Conservation (phyloP, 2,888 invertebrate species). For the Anticlea derivata region DNA sequence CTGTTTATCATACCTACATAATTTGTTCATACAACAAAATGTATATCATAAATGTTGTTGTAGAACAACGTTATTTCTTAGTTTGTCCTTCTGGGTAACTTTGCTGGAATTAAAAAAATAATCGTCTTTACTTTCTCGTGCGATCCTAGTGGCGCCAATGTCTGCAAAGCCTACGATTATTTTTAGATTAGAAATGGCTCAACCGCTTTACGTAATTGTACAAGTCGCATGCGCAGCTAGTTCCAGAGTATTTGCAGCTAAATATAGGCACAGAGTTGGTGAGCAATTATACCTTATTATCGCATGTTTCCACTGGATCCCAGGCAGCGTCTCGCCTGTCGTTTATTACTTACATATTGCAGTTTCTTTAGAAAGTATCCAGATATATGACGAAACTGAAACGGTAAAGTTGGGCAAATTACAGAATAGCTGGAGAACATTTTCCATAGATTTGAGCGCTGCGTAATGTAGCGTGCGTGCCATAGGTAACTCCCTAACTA, state of each 20-base stretch:
- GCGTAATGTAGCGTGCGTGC: slow-evolving; percentile 76
- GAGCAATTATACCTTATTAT: slow-evolving; percentile 82
- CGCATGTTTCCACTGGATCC: slow-evolving; percentile 80
- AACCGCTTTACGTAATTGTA: slow-evolving; percentile 84
- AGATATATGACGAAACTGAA: slow-evolving; percentile 79
- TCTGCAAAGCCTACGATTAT: slow-evolving; percentile 81
- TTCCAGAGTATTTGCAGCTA: slow-evolving; percentile 79
- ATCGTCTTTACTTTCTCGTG: slow-evolving; percentile 80
- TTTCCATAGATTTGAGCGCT: slow-evolving; percentile 61
- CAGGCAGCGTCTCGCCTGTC: slow-evolving; percentile 61
- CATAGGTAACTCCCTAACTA: slow-evolving; percentile 58
- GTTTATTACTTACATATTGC: slow-evolving; percentile 62
- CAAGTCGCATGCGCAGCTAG: slow-evolving; percentile 78
- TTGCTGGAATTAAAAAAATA: slow-evolving; percentile 61
- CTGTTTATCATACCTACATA: too few relatives aligned
- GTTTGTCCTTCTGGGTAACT: slow-evolving; percentile 37
- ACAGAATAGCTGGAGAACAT: slow-evolving; percentile 63
- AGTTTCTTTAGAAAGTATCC: slow-evolving; percentile 81
- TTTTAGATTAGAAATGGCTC: slow-evolving; percentile 84
- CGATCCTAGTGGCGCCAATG: slow-evolving; percentile 79
- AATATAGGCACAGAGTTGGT: slow-evolving; percentile 80
- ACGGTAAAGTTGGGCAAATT: slow-evolving; percentile 65
- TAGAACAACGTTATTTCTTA: not conserved
- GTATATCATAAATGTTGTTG: too few relatives aligned
- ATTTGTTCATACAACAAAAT: too few relatives aligned